A percentile compares a stretch with the other conserved stretches of the same genome.
These are phyloP conservation scores for Phalloptychus januarius DNA, from an alignment of 2,797 vertebrate species.

Conservation along the genomic window DNA sequence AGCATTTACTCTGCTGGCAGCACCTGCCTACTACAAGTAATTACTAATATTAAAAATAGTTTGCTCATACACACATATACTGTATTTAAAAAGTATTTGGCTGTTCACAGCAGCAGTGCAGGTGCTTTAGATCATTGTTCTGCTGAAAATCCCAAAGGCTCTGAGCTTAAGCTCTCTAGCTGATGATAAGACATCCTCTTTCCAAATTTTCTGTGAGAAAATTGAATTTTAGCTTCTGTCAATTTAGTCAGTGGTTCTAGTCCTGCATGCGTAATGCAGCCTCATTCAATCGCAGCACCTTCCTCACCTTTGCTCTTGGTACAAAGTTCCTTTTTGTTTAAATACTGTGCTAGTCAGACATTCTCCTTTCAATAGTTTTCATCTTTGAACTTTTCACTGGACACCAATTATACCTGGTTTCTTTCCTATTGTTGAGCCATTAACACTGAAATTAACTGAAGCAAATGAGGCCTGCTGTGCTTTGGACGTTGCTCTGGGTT, in stretches of 20 bases:
- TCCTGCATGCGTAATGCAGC: not conserved
- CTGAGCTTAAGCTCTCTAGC: not conserved
- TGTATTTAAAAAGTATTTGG: not conserved
- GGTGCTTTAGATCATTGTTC: too few relatives aligned
- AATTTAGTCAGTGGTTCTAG: not conserved
- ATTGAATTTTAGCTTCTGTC: not conserved
- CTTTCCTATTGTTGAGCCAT: not conserved
- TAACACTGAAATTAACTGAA: not conserved
- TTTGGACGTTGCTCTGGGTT: not conserved
- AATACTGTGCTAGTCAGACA: too few relatives aligned
- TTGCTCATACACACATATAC: not conserved
- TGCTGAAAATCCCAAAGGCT: not conserved
- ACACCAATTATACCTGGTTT: not conserved
- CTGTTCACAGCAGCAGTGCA: not conserved
- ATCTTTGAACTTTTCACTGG: not conserved
- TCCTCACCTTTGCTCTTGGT: not conserved
- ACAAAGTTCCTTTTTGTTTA: not conserved
- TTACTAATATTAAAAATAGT: not conserved
- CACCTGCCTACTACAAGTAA: not conserved
- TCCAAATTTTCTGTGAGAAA: not conserved
- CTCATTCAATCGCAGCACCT: not conserved
- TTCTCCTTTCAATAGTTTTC: not conserved
- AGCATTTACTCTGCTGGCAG: not conserved
- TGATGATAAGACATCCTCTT: not conserved
- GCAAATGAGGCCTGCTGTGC: not conserved